Conservation (phyloP, 2,113 vertebrate species). For the Pomatostomus ruficeps region DNA sequence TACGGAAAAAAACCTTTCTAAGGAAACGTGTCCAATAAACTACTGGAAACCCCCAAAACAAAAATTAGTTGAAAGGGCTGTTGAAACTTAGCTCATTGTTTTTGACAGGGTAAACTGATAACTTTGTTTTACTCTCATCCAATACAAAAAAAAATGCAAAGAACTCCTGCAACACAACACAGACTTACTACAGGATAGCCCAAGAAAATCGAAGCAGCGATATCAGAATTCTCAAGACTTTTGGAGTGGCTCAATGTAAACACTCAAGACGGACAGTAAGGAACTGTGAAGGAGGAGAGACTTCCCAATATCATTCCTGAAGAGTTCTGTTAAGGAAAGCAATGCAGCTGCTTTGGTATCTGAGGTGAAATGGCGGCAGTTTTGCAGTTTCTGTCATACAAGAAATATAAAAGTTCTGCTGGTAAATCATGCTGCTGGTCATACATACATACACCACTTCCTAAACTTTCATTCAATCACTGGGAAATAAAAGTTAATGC, state of each 20-base stretch:
- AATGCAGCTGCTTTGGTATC: neutral
- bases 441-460: rapidly evolving
- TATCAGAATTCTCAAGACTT: neutral
- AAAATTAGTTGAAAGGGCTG: neutral
- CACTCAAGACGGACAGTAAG: neutral
- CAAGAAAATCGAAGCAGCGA: neutral
- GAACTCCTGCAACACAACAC: neutral
- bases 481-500: neutral
- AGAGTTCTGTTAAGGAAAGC: neutral
- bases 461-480: neutral
- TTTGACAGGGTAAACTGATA: neutral
- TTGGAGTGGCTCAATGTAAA: neutral
- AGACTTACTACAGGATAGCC: neutral
- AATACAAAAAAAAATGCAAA: neutral
- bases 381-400: neutral
- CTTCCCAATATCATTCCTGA: neutral
- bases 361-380: neutral
- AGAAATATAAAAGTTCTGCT: neutral
- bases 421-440: neutral
- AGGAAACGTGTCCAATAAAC: neutral
- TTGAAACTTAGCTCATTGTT: neutral
- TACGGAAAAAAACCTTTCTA: neutral
- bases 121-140: neutral
- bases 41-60: neutral
- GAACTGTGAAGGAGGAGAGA: neutral